Conservation (phyloP, 2,113 vertebrate genomes). For the Gymnocephalus cernua region DNA sequence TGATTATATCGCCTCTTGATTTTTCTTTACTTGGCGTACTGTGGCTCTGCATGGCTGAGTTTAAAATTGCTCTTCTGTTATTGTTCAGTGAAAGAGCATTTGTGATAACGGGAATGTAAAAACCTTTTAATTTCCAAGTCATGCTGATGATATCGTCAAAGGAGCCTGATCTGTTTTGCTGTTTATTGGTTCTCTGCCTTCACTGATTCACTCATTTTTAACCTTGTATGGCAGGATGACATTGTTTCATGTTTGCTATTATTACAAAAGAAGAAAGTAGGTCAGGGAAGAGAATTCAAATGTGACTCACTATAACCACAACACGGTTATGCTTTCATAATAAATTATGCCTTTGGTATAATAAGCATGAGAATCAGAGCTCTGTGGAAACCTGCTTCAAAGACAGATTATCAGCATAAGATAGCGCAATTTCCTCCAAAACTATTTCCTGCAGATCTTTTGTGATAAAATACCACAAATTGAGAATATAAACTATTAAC, state of each 20-base stretch:
- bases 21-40: background rate
- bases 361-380: constrained; percentile 13
- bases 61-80: constrained; percentile 11
- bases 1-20: constrained; percentile 53
- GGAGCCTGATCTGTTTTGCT: background rate
- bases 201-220: background rate
- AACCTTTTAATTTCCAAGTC: background rate
- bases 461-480: background rate
- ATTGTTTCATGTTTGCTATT: constrained; percentile 13
- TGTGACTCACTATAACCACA: background rate
- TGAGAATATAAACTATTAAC: background rate
- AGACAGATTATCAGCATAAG: background rate
- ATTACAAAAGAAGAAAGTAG: background rate
- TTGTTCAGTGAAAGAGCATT: constrained; percentile 16
- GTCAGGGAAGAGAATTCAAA: background rate
- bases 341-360: constrained; percentile 1
- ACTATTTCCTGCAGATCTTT: background rate
- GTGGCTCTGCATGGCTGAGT: background rate
- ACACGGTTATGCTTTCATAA: background rate
- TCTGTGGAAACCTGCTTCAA: constrained; percentile 4
- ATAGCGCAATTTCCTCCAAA: background rate
- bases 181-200: background rate
- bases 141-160: constrained; percentile 1
- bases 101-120: constrained; percentile 9
- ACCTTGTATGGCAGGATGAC: background rate